phyloP scores from a whole-genome alignment of 2,888 invertebrate species.

The Drosophila differens region DNA sequence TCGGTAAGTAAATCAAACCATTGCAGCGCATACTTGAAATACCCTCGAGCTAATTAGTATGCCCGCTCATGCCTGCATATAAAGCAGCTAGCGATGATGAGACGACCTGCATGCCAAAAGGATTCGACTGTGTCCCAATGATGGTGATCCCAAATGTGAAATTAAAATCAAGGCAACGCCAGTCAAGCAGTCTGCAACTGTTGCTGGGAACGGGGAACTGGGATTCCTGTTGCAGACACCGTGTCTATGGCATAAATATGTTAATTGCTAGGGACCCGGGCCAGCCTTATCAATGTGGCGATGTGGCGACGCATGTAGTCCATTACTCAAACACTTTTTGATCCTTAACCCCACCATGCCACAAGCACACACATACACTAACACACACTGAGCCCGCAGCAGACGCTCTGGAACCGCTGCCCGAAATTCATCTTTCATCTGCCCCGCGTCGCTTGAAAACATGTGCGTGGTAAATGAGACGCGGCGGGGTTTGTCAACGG shows the following conservation, averaged over 20 bases:
- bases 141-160: constrained; percentile 53
- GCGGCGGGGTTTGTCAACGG: constrained; percentile 56
- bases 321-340: constrained; percentile 72
- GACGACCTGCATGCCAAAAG: constrained; percentile 70
- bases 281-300: constrained; percentile 65
- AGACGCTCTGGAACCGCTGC: constrained; percentile 55
- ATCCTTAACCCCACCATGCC: constrained; percentile 66
- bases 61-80: constrained; percentile 80
- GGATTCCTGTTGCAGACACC: constrained; percentile 61
- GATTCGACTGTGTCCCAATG: constrained; percentile 36
- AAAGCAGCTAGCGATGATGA: constrained; percentile 60
- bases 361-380: constrained; percentile 8
- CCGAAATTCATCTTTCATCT: constrained; percentile 64
- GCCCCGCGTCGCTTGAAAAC: constrained; percentile 42
- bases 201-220: constrained; percentile 9
- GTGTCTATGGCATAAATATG: constrained; percentile 76
- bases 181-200: constrained; percentile 71
- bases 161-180: constrained; percentile 62
- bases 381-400: constrained; percentile 54
- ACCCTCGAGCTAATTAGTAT: constrained; percentile 74
- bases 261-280: constrained; percentile 61
- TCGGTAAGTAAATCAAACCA: constrained; percentile 71
- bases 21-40: constrained; percentile 46
- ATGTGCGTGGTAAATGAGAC: constrained; percentile 24
- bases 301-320: constrained; percentile 65